Conservation (phyloP, 2,797 vertebrate genomes). For the Crypturellus tataupa region DNA sequence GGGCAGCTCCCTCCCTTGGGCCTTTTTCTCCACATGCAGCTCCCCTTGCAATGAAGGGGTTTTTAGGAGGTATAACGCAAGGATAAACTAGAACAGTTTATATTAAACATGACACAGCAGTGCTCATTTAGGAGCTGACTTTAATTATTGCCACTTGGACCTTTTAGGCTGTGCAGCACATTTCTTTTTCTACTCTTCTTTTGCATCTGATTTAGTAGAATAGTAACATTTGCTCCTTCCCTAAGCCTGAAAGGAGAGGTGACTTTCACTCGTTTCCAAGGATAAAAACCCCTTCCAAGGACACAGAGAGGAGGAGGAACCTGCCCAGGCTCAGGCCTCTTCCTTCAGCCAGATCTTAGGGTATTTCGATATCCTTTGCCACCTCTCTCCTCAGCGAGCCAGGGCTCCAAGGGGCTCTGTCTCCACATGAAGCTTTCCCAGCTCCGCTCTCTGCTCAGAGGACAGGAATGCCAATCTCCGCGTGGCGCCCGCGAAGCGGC, state of each 20-base stretch:
- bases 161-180: background rate
- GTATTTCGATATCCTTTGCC: background rate
- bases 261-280: background rate
- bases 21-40: background rate
- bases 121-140: background rate
- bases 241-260: background rate
- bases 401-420: fast-evolving
- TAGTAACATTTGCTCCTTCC: background rate
- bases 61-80: background rate
- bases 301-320: background rate
- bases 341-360: background rate
- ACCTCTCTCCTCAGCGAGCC: background rate
- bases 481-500: background rate
- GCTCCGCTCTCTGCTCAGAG: background rate
- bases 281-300: background rate
- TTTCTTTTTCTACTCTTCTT: background rate
- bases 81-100: background rate
- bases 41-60: background rate
- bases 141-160: background rate
- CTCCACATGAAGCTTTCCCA: background rate
- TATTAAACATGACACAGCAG: background rate
- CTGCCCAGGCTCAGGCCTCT: background rate
- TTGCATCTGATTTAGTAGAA: background rate
- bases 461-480: background rate
- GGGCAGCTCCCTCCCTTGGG: background rate